These are phyloP conservation scores for Eretmochelys imbricata DNA, from an alignment of 2,113 vertebrate genomes.

Conservation along the genomic window DNA sequence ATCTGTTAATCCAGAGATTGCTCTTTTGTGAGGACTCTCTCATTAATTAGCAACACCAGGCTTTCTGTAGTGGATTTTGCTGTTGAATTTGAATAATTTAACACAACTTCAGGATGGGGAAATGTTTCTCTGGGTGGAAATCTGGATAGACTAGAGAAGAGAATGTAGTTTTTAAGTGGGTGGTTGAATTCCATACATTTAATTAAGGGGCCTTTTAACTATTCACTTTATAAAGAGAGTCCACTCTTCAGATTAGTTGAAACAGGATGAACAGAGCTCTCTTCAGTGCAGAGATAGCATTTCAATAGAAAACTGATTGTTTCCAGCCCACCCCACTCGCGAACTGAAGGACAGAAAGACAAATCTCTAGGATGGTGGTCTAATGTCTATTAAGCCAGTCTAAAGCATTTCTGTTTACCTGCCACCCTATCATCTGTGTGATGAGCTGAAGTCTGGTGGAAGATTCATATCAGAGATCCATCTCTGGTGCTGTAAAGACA, in stretches of 20 bases:
- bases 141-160: background rate
- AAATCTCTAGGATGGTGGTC: rapidly evolving
- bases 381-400: background rate
- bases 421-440: background rate
- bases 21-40: background rate
- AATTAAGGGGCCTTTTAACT: background rate
- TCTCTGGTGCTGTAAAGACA: background rate
- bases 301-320: rapidly evolving
- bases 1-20: background rate
- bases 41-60: background rate
- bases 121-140: background rate
- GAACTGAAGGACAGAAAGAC: background rate
- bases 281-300: background rate
- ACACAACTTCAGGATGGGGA: background rate
- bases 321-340: background rate
- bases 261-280: background rate
- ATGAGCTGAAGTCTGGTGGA: background rate
- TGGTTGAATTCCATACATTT: background rate
- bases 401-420: background rate
- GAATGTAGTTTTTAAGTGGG: background rate
- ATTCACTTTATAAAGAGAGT: background rate
- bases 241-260: background rate
- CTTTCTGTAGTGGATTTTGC: background rate
- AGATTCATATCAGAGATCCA: background rate
- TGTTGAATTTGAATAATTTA: background rate